Evolutionary conservation across 1,140 invertebrate species (phyloP).

Genomic region (Aphelenchoides fujianensis): DNA sequence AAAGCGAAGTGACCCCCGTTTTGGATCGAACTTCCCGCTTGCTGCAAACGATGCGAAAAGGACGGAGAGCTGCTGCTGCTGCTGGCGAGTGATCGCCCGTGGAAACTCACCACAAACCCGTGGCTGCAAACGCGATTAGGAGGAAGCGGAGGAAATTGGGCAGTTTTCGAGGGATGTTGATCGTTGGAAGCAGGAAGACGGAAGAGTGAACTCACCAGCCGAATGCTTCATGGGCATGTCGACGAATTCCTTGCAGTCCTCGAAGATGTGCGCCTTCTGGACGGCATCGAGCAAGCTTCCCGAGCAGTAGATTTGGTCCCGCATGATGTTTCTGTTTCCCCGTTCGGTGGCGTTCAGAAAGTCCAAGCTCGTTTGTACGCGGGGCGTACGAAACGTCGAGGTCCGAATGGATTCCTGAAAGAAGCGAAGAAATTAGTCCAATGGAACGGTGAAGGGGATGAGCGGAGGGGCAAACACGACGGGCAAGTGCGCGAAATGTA

Average conservation of each 20-base stretch:
- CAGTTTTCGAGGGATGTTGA: neutral
- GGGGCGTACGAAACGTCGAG: neutral
- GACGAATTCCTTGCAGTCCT: conserved; percentile 84
- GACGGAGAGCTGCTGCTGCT: too few species aligned
- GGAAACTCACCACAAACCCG: too few species aligned
- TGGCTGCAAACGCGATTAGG: conserved; percentile 19
- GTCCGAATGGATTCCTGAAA: neutral
- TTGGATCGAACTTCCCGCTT: too few species aligned
- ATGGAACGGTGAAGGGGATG: too few species aligned
- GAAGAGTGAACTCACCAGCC: conserved; percentile 44
- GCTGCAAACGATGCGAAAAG: too few species aligned
- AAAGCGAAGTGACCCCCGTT: too few species aligned
- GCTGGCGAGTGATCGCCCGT: too few species aligned
- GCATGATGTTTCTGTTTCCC: conserved; percentile 24
- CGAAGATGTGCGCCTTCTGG: conserved; percentile 73
- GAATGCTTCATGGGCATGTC: conserved; percentile 73
- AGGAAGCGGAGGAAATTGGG: neutral
- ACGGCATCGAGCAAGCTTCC: conserved; percentile 74
- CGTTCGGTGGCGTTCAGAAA: neutral
- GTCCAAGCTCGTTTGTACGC: neutral
- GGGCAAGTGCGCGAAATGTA: neutral
- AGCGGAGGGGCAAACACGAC: neutral
- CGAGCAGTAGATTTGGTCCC: conserved; percentile 71
- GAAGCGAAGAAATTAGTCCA: neutral
- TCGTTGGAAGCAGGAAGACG: neutral